phyloP scores from a whole-genome alignment of 2,113 vertebrate genomes.

The Rhynchomys soricoides region DNA sequence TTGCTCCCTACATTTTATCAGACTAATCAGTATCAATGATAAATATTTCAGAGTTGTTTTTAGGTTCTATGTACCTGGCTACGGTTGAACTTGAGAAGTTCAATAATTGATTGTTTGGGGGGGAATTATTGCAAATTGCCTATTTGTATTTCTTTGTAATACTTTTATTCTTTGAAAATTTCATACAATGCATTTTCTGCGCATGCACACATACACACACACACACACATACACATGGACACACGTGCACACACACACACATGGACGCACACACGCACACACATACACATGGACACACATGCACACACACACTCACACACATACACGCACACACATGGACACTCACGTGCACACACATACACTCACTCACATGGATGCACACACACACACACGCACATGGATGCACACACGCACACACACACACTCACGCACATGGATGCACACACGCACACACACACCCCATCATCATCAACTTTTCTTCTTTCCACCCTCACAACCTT shows the following conservation, averaged over 20 bases:
- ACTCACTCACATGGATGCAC: not conserved
- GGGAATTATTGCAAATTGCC: not conserved
- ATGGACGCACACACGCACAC: not conserved
- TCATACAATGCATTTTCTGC: not conserved
- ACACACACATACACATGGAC: not conserved
- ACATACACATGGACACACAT: not conserved
- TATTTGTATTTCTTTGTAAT: not conserved
- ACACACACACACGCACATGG: not conserved
- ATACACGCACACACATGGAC: not conserved
- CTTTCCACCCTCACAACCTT: not conserved
- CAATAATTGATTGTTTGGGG: not conserved
- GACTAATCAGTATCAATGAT: not conserved
- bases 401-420: not conserved
- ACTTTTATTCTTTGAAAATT: not conserved
- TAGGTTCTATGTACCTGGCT: constrained; percentile 10
- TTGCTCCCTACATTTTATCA: not conserved
- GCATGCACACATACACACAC: no score
- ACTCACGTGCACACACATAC: no score
- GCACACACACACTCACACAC: not conserved
- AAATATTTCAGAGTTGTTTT: not conserved
- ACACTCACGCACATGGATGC: not conserved
- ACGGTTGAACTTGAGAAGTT: constrained; percentile 1
- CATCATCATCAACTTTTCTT: not conserved
- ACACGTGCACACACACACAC: not conserved
- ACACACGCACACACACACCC: not conserved